Percentiles rank a stretch among this genome's conserved stretches.
Evolutionary conservation across 2,113 vertebrate species (phyloP).

Genomic region (Peromyscus leucopus): DNA sequence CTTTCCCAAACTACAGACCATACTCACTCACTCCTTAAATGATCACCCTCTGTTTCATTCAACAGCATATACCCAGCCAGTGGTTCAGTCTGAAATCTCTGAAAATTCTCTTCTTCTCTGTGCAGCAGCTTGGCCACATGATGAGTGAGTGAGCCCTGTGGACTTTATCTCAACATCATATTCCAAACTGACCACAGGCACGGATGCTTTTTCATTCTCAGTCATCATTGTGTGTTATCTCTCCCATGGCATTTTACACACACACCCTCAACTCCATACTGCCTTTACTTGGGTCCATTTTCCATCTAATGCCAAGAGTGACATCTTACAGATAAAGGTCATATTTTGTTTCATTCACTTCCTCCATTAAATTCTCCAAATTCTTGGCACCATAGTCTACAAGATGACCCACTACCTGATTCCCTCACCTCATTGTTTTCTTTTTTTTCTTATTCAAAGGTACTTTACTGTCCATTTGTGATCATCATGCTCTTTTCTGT

Average conservation of each 20-base stretch:
- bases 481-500: no score
- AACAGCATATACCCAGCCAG: no score
- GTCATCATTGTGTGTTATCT: neutral
- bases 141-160: neutral
- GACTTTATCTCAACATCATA: neutral
- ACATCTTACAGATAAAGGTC: neutral
- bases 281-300: neutral
- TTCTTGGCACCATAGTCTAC: neutral
- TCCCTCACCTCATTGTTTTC: neutral
- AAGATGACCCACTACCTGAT: neutral
- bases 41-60: no score
- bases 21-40: neutral
- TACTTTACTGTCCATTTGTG: no score
- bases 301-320: neutral
- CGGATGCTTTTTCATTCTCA: neutral
- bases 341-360: neutral
- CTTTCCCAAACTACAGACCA: neutral
- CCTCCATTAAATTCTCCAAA: neutral
- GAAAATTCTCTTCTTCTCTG: neutral
- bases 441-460: neutral
- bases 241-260: neutral
- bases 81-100: neutral
- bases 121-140: neutral
- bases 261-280: neutral
- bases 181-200: neutral